Evolutionary conservation across 23 tunicate species (phyloP).

Genomic region (Aplidium turbinatum): DNA sequence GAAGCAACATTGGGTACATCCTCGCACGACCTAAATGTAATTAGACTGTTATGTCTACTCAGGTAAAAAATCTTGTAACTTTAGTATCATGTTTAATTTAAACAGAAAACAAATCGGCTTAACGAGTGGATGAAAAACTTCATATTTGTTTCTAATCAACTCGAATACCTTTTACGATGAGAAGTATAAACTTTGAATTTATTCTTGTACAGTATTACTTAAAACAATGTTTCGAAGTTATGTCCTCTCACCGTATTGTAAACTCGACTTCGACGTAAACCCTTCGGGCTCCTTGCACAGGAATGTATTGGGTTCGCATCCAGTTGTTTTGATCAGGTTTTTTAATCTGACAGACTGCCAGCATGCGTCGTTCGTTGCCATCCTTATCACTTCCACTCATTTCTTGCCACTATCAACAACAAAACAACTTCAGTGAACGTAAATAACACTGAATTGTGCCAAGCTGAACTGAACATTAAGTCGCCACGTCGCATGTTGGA

Average conservation of each 20-base stretch:
- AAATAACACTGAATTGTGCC: no score
- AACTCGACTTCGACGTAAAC: slow-evolving; percentile 88
- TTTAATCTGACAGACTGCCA: slow-evolving; percentile 69
- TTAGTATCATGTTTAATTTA: no score
- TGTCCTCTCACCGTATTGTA: slow-evolving; percentile 66
- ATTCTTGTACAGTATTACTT: not conserved
- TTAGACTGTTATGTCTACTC: no score
- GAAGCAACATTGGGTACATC: slow-evolving; percentile 83
- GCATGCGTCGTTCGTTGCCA: slow-evolving; percentile 78
- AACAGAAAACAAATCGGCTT: no score
- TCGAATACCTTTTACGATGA: no score
- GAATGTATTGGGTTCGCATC: slow-evolving; percentile 84
- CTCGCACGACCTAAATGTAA: slow-evolving; percentile 80
- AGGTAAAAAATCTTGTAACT: no score
- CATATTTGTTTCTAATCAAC: no score
- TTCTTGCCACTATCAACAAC: slow-evolving; percentile 90
- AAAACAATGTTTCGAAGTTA: not conserved
- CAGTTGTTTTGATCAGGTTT: slow-evolving; percentile 77
- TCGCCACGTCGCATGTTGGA: no score
- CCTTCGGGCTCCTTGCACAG: slow-evolving; percentile 67
- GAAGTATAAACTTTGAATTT: not conserved
- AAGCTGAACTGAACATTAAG: no score
- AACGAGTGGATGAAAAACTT: no score
- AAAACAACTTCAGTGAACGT: no score
- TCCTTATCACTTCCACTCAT: slow-evolving; percentile 56